A percentile compares a stretch with the other conserved stretches of the same genome.
Evolutionary conservation across 2,113 vertebrate species (phyloP).

Genomic region (Tetrax tetrax): DNA sequence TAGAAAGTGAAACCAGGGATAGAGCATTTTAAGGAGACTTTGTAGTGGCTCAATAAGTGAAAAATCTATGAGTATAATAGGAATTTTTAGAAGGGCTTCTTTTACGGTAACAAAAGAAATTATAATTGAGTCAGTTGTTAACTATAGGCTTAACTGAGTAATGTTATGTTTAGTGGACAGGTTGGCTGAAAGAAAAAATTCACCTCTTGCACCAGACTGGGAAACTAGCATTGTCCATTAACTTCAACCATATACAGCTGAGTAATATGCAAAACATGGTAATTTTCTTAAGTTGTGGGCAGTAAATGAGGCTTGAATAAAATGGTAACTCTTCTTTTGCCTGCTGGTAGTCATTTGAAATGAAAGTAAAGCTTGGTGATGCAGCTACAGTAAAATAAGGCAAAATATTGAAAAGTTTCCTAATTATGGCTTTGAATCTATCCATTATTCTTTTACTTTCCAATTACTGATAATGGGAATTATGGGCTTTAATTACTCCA

Average conservation of each 20-base stretch:
- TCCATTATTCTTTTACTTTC: background rate
- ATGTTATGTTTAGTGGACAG: background rate
- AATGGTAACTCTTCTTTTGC: slow-evolving; percentile 38
- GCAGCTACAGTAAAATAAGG: slow-evolving; percentile 17
- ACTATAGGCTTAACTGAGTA: background rate
- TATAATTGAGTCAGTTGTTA: background rate
- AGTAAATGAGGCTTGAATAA: slow-evolving; percentile 64
- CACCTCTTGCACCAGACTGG: background rate
- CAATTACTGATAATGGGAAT: slow-evolving; percentile 35
- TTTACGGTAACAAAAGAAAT: background rate
- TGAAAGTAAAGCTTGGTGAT: slow-evolving; percentile 51
- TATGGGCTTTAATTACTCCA: background rate
- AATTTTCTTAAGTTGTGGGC: slow-evolving; percentile 63
- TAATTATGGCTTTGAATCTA: slow-evolving; percentile 41
- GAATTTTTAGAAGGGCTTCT: background rate
- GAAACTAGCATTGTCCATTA: slow-evolving; percentile 48
- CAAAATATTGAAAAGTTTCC: background rate
- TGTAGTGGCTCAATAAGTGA: background rate
- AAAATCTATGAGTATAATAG: background rate
- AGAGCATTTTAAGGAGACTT: background rate
- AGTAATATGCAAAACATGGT: slow-evolving; percentile 58
- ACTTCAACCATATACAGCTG: slow-evolving; percentile 41
- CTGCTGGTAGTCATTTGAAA: slow-evolving; percentile 58
- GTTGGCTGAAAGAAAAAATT: slow-evolving; percentile 13
- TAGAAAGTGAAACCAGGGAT: background rate